Evolutionary conservation across 1,140 invertebrate genomes (phyloP), one percentile per base, ranked within the genome.

Genomic region (Drosophila truncata): DNA sequence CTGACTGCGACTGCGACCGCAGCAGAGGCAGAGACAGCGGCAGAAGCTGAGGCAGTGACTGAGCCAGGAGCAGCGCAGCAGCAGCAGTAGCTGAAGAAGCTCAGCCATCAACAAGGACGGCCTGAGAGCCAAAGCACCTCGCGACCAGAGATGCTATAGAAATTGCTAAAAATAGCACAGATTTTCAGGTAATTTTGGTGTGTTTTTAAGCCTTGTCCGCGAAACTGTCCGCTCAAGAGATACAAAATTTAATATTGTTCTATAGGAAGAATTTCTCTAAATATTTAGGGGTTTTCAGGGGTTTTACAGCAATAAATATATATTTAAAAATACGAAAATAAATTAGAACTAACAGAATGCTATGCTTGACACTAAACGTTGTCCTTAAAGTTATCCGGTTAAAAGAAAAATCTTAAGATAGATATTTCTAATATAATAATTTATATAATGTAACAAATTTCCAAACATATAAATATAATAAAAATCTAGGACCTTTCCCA

Each of bases 21-120:
- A 42, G 52, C 73, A 46, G 76, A 58, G 52, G 31, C 69, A 57
- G 67, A 58, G 37, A 46, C 73, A 46, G 76, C 52, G 52, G 31
- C 69, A 41, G 69, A 14, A 18, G 37, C 54, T 46, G 54, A 44
- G 55, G 42, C 80, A 75, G 58, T 6, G 14, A 44, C 54, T 49
- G 69, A 31, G 27, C 37, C 54, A 47, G 63, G 35, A 58, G 44
- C 81, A 75, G 58, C 25, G 47, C 47, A 49, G 54, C 67, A 67
- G 73, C 59, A 44, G 33, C 58, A 58, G 60, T 39, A 23, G 52
- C 63, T 61, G 55, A 64, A 69, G 62, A 50, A 41, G 50, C 75
- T 37, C 46, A 63, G 62, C 54, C 69, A 16, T 50, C 52, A 49
- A 62, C 49, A 76, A 78, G 76, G 65, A 78, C 55, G 76, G 49